phyloP scores from a whole-genome alignment of 2,888 invertebrate species.

The Harpagoxenus sublaevis region DNA sequence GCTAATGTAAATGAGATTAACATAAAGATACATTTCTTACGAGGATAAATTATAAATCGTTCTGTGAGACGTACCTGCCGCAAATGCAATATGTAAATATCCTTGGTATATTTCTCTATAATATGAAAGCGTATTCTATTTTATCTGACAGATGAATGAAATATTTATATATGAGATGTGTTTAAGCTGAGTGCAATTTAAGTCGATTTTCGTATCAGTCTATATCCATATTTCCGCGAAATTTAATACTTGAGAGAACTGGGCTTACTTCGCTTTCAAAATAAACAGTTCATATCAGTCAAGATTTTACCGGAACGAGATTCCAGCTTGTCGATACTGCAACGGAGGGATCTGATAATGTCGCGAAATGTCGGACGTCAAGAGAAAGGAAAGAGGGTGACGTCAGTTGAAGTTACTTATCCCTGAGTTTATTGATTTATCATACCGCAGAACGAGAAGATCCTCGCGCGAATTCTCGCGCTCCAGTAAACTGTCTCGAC shows the following conservation, averaged over 20 bases:
- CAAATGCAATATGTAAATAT: not conserved
- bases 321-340: conserved; percentile 40
- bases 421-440: conserved; percentile 48
- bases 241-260: conserved; percentile 26
- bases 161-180: conserved; percentile 15
- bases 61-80: not conserved
- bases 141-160: conserved; percentile 11
- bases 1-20: not conserved
- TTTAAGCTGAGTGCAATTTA: conserved; percentile 23
- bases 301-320: conserved; percentile 40
- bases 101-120: not conserved
- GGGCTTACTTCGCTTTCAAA: conserved; percentile 34
- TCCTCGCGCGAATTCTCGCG: conserved; percentile 39
- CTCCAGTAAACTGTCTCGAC: conserved; percentile 45
- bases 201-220: conserved; percentile 16
- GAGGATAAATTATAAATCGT: not conserved
- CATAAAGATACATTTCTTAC: not conserved
- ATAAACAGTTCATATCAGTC: conserved; percentile 36
- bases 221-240: conserved; percentile 29
- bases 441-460: conserved; percentile 25
- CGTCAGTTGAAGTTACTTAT: conserved; percentile 44
- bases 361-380: conserved; percentile 47
- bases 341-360: conserved; percentile 45
- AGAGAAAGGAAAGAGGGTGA: conserved; percentile 22
- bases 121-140: conserved; percentile 2